Percentiles rank a stretch among this genome's conserved stretches.
Conservation (phyloP, 2,113 vertebrate genomes). For the Mastomys coucha region DNA sequence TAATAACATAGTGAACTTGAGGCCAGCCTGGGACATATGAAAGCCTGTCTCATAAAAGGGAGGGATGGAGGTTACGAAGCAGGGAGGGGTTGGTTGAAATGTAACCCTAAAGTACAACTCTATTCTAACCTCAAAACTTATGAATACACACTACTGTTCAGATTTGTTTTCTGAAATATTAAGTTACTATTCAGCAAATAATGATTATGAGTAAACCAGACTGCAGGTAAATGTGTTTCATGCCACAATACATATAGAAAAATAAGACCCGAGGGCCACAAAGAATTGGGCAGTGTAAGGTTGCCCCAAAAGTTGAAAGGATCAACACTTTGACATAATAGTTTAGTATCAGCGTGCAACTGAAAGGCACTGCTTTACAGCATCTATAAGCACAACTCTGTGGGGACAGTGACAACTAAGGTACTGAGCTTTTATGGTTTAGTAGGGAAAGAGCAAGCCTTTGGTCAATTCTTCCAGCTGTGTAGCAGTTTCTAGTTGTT, state of each 20-base stretch:
- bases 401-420: background rate
- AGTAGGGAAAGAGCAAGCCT: background rate
- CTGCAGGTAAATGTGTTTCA: background rate
- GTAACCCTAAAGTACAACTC: background rate
- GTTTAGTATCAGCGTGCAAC: background rate
- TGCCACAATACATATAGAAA: background rate
- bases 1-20: background rate
- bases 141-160: background rate
- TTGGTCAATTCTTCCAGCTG: background rate
- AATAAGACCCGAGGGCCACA: background rate
- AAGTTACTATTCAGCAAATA: slow-evolving; percentile 1
- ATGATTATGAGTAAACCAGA: background rate
- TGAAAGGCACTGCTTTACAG: background rate
- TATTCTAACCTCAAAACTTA: background rate
- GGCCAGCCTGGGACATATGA: background rate
- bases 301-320: background rate
- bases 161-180: slow-evolving; percentile 24
- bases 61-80: background rate
- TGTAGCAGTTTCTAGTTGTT: background rate
- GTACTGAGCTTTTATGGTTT: background rate
- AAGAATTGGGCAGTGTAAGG: background rate
- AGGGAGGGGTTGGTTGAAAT: background rate
- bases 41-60: background rate
- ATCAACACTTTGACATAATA: background rate
- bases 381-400: background rate